Evolutionary conservation across 2,113 vertebrate genomes (phyloP).

Genomic region (Hypocryptadius cinnamomeus): DNA sequence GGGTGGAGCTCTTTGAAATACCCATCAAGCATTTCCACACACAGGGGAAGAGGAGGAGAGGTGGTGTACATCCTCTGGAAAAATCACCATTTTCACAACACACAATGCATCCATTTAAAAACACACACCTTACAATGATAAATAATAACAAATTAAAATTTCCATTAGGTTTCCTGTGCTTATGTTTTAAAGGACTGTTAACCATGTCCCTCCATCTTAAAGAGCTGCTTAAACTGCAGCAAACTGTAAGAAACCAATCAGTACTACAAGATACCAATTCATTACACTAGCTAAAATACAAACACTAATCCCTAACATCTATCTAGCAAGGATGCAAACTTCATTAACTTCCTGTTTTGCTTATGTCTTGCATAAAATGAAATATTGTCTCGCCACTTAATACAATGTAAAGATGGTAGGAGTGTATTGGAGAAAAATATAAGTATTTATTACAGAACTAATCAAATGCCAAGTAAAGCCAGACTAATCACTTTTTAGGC

Average conservation of each 20-base stretch:
- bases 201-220: not conserved
- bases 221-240: not conserved
- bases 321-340: not conserved
- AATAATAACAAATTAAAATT: not conserved
- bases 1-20: not conserved
- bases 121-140: not conserved
- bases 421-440: not conserved
- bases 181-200: not conserved
- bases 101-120: not conserved
- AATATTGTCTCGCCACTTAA: not conserved
- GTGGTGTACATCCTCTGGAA: not conserved
- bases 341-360: conserved; percentile 29
- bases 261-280: not conserved
- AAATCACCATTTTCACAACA: not conserved
- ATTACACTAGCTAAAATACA: not conserved
- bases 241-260: not conserved
- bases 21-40: rapidly evolving
- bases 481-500: not conserved
- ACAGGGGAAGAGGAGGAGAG: rapidly evolving
- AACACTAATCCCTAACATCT: not conserved
- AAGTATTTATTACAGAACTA: conserved; percentile 8
- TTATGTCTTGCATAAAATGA: not conserved
- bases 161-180: not conserved
- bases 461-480: not conserved
- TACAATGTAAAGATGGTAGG: not conserved